Conservation (phyloP, 1,140 invertebrate species). For the Drosophila albomicans region DNA sequence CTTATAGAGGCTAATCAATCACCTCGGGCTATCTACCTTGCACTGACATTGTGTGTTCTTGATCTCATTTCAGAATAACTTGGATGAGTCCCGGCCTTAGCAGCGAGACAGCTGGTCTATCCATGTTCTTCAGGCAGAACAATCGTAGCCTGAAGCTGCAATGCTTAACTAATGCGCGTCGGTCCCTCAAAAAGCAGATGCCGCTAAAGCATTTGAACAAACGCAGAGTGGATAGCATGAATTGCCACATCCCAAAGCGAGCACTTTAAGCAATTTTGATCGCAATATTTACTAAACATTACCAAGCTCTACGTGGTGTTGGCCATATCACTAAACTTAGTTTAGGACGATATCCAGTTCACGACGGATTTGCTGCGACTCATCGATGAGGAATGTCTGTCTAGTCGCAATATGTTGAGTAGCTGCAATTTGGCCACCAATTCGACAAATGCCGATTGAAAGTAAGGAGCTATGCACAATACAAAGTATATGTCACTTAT, state of each 20-base stretch:
- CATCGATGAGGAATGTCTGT: conserved; percentile 86
- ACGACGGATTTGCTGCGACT: conserved; percentile 31
- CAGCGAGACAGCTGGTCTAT: background rate
- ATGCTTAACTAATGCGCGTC: conserved; percentile 65
- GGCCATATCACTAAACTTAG: conserved; percentile 86
- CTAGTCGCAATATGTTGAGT: conserved; percentile 85
- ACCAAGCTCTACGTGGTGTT: conserved; percentile 53
- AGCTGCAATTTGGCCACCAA: conserved; percentile 50
- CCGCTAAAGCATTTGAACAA: conserved; percentile 72
- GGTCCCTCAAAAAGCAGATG: conserved; percentile 64
- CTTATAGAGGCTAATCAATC: background rate
- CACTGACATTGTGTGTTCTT: background rate
- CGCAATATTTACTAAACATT: conserved; percentile 60
- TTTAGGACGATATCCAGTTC: conserved; percentile 86
- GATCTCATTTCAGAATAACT: background rate
- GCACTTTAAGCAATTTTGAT: conserved; percentile 41
- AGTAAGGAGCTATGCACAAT: conserved; percentile 26
- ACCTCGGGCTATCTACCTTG: too few relatives aligned
- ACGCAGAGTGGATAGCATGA: conserved; percentile 60
- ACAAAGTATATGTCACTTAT: background rate
- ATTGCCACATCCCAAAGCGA: conserved; percentile 64
- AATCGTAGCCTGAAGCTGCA: conserved; percentile 35
- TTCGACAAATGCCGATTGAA: conserved; percentile 50
- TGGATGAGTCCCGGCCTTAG: background rate
- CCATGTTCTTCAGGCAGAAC: background rate